Base-by-base conservation (phyloP, 2,888 invertebrate species). In the Drosophila engyochracea region DNA sequence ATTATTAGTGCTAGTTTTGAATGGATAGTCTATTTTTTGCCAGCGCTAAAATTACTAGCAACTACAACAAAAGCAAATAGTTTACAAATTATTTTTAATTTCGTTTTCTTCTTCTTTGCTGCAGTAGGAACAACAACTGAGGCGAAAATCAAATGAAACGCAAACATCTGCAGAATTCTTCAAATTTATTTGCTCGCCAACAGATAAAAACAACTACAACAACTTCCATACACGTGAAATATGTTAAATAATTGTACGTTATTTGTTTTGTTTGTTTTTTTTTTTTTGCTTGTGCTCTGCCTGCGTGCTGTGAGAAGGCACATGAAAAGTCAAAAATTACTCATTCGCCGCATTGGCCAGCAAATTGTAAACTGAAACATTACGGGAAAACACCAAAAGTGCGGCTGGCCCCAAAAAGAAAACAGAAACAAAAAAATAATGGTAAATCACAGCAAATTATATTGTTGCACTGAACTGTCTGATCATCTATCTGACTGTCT, bases 111-210 rank as follows among this genome's bases (percentile, higher is more conserved):
- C 57, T 61, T 74, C 22, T 59, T 44, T 44, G 49, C 44, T 58
- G 58, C 62, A 70, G 61, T 49, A 59, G 33, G 30, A 69, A 57
- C 54, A 70, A 41, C 60, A 71, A 62, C 47, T 64, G 31, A 54
- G 72, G 60, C 49, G 49, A 67, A 73, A 79, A 70, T 82, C 74
- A 71, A 74, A 79, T 74, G 74, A 55, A 80, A 78, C 64, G 61
- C 76, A 74, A 83, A 76, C 82, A 79, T 79, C 79, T 79, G 74
- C 73, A 81, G 65, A 85, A 88, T 82, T 85, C 76, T 75, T 85
- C 59, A 88, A 82, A 88, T 85, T 78, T 69, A 87, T 87, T 84
- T 89, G 59, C 75, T 86, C 67, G 60, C 70, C 59, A 60, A 44
- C 71, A 68, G 70, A 37, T 39, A 49, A 47, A 41, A 66, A 35